Percentiles rank a stretch among this genome's conserved stretches.
phyloP scores from a whole-genome alignment of 2,113 vertebrate species.

The Toxostoma redivivum region DNA sequence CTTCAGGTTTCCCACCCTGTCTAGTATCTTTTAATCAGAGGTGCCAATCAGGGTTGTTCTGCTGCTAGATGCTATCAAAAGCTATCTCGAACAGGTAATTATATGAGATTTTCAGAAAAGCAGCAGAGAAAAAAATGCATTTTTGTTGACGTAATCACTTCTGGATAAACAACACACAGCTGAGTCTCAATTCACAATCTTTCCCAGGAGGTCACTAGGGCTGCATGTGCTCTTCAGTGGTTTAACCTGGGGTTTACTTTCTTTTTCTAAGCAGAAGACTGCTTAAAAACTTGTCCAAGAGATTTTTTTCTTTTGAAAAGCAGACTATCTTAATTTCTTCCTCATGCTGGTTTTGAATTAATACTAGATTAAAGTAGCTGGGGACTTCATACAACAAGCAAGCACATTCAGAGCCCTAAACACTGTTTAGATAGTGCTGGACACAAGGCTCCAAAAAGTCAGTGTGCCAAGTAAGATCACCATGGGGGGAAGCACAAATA shows the following conservation, averaged over 20 bases:
- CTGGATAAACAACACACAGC: not conserved
- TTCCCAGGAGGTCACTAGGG: not conserved
- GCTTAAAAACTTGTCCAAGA: not conserved
- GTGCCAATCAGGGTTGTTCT: not conserved
- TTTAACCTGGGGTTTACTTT: not conserved
- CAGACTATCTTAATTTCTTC: not conserved
- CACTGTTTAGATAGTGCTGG: not conserved
- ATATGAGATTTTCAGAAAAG: not conserved
- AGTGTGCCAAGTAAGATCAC: not conserved
- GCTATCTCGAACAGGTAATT: not conserved
- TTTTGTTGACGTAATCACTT: not conserved
- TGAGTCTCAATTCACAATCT: not conserved
- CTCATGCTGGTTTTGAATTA: not conserved
- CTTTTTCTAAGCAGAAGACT: not conserved
- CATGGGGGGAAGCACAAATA: not conserved
- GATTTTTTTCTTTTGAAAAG: not conserved
- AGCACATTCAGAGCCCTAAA: not conserved
- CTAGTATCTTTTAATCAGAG: not conserved
- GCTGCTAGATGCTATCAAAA: not conserved
- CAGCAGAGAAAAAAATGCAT: not conserved
- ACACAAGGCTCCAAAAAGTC: not conserved
- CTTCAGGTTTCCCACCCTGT: not conserved
- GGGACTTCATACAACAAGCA: not conserved
- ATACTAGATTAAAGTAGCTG: not conserved
- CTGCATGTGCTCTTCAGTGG: not conserved